Evolutionary conservation across 2,113 vertebrate genomes (phyloP), one percentile per base, ranked within the genome.

Genomic region (Heterocephalus glaber): DNA sequence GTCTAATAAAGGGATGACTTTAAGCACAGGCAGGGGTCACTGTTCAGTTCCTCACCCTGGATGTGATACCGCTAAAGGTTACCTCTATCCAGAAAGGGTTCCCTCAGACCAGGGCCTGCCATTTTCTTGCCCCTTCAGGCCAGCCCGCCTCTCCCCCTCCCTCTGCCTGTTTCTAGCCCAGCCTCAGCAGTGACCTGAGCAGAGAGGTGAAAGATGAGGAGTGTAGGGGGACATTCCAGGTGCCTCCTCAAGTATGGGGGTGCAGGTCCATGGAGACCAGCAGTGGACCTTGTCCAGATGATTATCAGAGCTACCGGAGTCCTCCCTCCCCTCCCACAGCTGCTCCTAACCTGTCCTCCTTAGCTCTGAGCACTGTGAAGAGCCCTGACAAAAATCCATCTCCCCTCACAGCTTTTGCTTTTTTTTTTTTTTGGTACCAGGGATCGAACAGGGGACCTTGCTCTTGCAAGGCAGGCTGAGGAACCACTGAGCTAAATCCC

Each of bases 251-350:
- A 77, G 86, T 92, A 87, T 56, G 38, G 65, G 82, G 80, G 77
- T 44, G 63, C 10, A 2, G 89, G 49, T 97, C 97, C 83, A 35
- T 93, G 86, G 97, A 94, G 83, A 89, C 0, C 22, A 94, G 95
- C 35, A 7, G 19, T 80, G 44, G 87, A 89, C 95, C 84, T 13
- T 95, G 52, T 95, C 94, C 89, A 96, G 97, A 97, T 97, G 91
- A 52, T 83, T 97, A 97, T 97, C 96, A 1, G 56, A 22, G 49
- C 38, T 94, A 80, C 90, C 86, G 65, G 70, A 82, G 41, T 90
- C 70, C 85, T 93, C 84, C 24, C 54, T 65, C 13, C 35, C 80
- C 49, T 72, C 33, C 68, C 61, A 92, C 28, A 70, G 38, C 49
- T 24, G 86, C 41, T 65, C 85, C 83, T 52, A 72, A 74, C 35